Percentiles rank a stretch among this genome's conserved stretches.
Conservation (phyloP, 2,113 vertebrate species). For the Scolopax mira region DNA sequence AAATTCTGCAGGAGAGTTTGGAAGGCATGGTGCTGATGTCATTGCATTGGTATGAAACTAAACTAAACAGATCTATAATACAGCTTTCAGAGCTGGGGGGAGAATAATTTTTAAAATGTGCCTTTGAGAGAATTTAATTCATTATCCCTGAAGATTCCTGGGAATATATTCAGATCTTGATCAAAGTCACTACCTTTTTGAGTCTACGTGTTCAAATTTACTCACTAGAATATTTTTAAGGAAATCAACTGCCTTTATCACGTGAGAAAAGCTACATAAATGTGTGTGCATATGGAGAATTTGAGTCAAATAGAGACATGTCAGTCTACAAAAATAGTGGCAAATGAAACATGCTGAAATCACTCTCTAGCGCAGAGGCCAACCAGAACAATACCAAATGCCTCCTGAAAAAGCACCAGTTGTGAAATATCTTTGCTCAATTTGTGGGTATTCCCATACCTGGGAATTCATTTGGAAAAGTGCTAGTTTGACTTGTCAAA, state of each 20-base stretch:
- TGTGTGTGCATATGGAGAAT: not conserved
- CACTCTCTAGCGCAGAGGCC: not conserved
- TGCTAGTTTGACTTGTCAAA: not conserved
- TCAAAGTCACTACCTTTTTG: not conserved
- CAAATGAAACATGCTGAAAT: not conserved
- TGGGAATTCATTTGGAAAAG: not conserved
- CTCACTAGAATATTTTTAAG: not conserved
- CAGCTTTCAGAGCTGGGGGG: not conserved
- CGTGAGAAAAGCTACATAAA: fast-evolving
- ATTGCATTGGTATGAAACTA: not conserved
- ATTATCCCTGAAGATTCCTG: not conserved
- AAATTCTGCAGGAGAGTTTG: not conserved
- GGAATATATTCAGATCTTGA: not conserved
- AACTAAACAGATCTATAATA: not conserved
- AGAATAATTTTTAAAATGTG: not conserved
- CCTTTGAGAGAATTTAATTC: not conserved
- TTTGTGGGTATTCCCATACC: not conserved
- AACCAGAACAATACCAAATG: not conserved
- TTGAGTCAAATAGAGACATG: not conserved
- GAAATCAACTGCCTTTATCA: not conserved
- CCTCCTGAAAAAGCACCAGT: not conserved
- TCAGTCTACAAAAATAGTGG: not conserved
- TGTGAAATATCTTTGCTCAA: not conserved
- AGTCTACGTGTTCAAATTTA: not conserved
- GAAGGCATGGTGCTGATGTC: not conserved